These are phyloP conservation scores for Eupithecia dodoneata DNA, from an alignment of 2,888 invertebrate species.

Conservation along the genomic window DNA sequence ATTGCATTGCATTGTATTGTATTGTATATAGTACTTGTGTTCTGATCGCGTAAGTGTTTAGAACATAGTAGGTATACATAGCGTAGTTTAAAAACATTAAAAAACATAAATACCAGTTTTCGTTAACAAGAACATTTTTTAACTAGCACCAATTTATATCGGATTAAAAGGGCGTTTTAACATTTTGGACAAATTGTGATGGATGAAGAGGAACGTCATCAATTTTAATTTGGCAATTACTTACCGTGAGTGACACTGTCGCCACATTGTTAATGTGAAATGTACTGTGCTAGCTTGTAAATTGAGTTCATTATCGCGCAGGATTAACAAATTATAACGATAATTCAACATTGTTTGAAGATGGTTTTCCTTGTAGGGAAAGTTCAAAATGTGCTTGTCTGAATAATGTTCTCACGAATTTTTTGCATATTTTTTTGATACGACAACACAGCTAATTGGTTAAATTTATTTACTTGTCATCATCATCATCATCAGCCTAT, in stretches of 20 bases:
- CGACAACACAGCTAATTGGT: background rate
- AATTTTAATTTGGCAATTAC: conserved; percentile 31
- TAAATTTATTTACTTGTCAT: too few relatives aligned
- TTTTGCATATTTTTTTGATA: background rate
- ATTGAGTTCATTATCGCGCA: conserved; percentile 2
- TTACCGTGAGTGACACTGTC: conserved; percentile 15
- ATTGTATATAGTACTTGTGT: too few relatives aligned
- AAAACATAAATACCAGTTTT: too few relatives aligned
- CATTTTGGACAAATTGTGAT: conserved; percentile 25
- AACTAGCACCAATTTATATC: background rate
- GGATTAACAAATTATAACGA: background rate
- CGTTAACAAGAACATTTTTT: background rate
- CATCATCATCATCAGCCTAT: too few relatives aligned
- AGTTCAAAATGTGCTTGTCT: conserved; percentile 1
- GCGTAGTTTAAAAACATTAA: too few relatives aligned
- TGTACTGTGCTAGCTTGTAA: background rate
- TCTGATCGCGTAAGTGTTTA: too few relatives aligned
- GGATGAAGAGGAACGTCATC: conserved; percentile 19
- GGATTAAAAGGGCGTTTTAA: conserved; percentile 7
- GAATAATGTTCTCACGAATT: background rate
- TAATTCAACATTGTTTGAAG: background rate
- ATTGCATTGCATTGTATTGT: too few relatives aligned
- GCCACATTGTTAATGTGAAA: conserved; percentile 14
- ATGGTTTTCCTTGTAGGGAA: conserved; percentile 3
- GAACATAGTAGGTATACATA: too few relatives aligned